phyloP scores from a whole-genome alignment of 2,797 vertebrate genomes.

The Myotis myotis region DNA sequence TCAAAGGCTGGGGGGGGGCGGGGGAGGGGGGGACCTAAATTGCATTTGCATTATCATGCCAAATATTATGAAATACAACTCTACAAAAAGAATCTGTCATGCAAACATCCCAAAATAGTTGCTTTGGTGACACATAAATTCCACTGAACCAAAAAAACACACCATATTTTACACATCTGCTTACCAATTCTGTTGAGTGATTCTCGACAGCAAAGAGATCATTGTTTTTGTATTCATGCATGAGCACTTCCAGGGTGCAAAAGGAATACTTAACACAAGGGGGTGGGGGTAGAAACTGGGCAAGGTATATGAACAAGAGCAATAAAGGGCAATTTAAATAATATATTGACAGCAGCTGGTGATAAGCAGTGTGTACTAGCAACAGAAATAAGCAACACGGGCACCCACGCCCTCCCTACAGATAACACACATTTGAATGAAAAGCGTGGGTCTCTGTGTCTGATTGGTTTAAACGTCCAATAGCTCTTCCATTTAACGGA shows the following conservation, averaged over 20 bases:
- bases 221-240: not conserved
- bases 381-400: constrained; percentile 16
- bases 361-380: not conserved
- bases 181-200: not conserved
- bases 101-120: constrained; percentile 22
- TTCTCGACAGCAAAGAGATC: not conserved
- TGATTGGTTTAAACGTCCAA: not conserved
- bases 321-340: constrained; percentile 56
- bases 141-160: not conserved
- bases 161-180: not conserved
- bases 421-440: not conserved
- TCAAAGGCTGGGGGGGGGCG: not conserved
- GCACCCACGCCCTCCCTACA: not conserved
- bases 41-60: not conserved
- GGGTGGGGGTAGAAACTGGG: not conserved
- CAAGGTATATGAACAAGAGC: not conserved
- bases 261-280: not conserved
- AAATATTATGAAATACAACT: constrained; percentile 8
- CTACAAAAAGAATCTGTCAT: not conserved
- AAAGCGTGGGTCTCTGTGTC: not conserved
- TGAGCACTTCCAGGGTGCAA: not conserved
- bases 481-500: not conserved
- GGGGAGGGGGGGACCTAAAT: too few species aligned
- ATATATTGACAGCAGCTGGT: constrained; percentile 46
- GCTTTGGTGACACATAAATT: constrained; percentile 32